These are phyloP conservation scores for Phalacrocorax aristotelis DNA, from an alignment of 2,113 vertebrate genomes.

Conservation along the genomic window DNA sequence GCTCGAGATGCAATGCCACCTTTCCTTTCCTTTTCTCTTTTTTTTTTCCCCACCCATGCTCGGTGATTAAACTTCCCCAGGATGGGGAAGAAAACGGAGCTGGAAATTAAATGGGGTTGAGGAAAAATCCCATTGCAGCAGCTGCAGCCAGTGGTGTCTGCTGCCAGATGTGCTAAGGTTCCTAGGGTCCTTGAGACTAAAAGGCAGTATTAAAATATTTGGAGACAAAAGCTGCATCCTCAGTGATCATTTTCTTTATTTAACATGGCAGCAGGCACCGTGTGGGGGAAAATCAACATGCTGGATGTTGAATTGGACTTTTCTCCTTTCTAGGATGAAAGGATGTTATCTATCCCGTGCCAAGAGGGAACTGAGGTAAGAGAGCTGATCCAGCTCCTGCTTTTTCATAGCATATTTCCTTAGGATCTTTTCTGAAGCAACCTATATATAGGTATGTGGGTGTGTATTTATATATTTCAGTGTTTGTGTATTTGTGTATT, in stretches of 20 bases:
- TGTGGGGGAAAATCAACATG: constrained; percentile 66
- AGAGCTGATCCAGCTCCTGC: constrained; percentile 56
- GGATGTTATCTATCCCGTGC: constrained; percentile 64
- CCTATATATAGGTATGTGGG: neutral
- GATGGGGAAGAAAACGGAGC: constrained; percentile 65
- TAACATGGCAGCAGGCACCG: constrained; percentile 75
- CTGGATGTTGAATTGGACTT: constrained; percentile 74
- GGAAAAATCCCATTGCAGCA: constrained; percentile 67
- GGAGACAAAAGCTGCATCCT: constrained; percentile 77
- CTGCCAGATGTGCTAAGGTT: constrained; percentile 75
- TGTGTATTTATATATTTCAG: neutral
- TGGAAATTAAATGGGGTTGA: constrained; percentile 67
- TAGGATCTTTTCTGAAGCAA: constrained; percentile 53
- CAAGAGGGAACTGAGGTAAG: constrained; percentile 78
- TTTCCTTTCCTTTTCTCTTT: constrained; percentile 6
- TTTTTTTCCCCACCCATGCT: constrained; percentile 18
- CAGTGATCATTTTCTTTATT: constrained; percentile 79
- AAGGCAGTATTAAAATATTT: constrained; percentile 73
- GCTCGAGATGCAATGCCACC: constrained; percentile 62
- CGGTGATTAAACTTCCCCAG: constrained; percentile 75
- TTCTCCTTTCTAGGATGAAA: constrained; percentile 70
- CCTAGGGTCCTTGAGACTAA: constrained; percentile 66
- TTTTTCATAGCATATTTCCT: constrained; percentile 40
- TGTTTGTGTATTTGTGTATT: constrained; percentile 42
- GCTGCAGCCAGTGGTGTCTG: constrained; percentile 68